Evolutionary conservation across 2,797 vertebrate species (phyloP).

Genomic region (Stomatorhinus walkeri): DNA sequence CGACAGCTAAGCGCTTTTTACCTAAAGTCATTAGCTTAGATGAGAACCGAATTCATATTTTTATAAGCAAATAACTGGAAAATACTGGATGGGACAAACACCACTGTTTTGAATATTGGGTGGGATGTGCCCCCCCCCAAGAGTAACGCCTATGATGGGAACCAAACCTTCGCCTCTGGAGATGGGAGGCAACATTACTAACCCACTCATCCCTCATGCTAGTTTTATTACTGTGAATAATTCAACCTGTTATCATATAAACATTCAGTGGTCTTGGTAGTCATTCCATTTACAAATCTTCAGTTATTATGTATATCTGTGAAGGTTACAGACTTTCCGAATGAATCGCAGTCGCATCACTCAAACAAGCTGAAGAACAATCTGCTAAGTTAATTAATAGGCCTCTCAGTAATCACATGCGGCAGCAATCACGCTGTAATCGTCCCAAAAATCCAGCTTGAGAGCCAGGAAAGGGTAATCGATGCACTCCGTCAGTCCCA

Average conservation of each 20-base stretch:
- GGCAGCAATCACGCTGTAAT: conserved; percentile 35
- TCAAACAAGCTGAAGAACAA: conserved; percentile 1
- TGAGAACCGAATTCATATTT: background rate
- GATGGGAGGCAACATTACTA: background rate
- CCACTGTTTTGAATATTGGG: background rate
- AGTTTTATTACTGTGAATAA: background rate
- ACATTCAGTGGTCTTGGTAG: background rate
- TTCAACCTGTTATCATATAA: background rate
- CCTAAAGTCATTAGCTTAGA: background rate
- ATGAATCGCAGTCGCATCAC: background rate
- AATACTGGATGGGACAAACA: background rate
- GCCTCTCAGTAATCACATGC: conserved; percentile 22
- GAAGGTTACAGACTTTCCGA: background rate
- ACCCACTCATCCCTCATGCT: background rate
- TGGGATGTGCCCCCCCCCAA: background rate
- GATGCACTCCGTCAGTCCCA: conserved; percentile 28
- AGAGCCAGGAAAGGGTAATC: conserved; percentile 30
- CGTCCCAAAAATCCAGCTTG: conserved; percentile 34
- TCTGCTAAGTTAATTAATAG: conserved; percentile 29
- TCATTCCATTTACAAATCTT: background rate
- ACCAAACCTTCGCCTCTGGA: background rate
- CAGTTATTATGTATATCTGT: background rate
- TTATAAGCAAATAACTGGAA: background rate
- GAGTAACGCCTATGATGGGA: background rate
- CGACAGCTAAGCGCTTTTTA: background rate